These are phyloP conservation scores for Motacilla alba DNA, from an alignment of 2,113 vertebrate genomes.

Conservation along the genomic window DNA sequence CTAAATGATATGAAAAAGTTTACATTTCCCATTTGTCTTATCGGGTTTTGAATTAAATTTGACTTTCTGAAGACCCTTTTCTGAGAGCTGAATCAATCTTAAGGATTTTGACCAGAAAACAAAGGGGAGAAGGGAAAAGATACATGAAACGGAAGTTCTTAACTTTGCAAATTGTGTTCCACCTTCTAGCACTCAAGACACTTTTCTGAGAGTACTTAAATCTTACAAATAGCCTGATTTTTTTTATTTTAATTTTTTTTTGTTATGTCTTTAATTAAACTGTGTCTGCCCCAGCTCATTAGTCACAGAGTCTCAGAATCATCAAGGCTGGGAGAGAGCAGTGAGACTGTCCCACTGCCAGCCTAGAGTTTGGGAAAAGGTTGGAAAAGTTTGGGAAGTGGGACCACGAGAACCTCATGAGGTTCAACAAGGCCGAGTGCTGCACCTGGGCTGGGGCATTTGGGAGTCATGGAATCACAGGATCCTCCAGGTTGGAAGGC, in stretches of 20 bases:
- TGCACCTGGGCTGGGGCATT: background rate
- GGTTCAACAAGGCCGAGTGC: too few relatives aligned
- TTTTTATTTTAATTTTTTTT: background rate
- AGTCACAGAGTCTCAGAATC: background rate
- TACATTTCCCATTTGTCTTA: background rate
- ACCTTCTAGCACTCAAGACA: background rate
- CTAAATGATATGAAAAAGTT: background rate
- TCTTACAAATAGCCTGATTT: background rate
- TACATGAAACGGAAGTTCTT: background rate
- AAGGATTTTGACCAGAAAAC: background rate
- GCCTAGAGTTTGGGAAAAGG: background rate
- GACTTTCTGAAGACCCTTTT: background rate
- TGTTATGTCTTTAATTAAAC: background rate
- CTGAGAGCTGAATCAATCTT: background rate
- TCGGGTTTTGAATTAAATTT: background rate
- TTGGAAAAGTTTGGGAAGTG: background rate
- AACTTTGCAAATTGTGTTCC: background rate
- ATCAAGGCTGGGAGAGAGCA: background rate
- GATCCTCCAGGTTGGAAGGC: accelerated
- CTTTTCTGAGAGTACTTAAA: background rate
- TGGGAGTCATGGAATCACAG: background rate
- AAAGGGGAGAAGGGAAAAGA: background rate
- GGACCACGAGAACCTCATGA: background rate
- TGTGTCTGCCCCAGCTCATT: background rate
- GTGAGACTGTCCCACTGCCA: background rate